Evolutionary conservation across 2,797 vertebrate species (phyloP).

Genomic region (Eospalax fontanierii): DNA sequence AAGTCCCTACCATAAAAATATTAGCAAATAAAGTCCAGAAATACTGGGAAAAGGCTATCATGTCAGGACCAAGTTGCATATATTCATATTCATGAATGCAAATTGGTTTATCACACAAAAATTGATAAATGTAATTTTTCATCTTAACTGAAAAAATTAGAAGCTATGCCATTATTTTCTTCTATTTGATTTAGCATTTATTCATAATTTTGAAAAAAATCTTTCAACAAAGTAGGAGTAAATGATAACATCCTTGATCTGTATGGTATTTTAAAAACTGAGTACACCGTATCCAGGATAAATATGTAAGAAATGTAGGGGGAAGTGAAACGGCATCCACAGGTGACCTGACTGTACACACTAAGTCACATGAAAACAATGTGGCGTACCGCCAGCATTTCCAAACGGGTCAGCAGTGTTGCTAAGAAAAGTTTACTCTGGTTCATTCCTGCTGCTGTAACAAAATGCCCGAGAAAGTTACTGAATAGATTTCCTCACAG

Average conservation of each 20-base stretch:
- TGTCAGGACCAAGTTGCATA: not conserved
- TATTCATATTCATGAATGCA: not conserved
- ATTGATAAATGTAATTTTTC: not conserved
- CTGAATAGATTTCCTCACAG: not conserved
- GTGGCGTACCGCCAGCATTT: not conserved
- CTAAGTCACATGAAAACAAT: not conserved
- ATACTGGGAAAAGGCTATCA: not conserved
- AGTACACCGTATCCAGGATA: not conserved
- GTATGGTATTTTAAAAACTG: constrained; percentile 20
- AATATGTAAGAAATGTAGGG: not conserved
- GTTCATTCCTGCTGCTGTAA: not conserved
- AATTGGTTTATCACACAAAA: constrained; percentile 11
- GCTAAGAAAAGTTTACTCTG: not conserved
- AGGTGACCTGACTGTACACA: not conserved
- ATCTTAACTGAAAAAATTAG: not conserved
- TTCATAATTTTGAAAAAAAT: not conserved
- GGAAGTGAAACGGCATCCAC: not conserved
- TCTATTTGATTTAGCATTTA: not conserved
- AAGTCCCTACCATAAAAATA: not conserved
- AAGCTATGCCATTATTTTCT: not conserved
- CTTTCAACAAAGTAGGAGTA: not conserved
- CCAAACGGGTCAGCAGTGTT: not conserved
- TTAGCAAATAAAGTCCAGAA: not conserved
- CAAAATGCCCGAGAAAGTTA: not conserved
- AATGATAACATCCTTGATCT: not conserved